These are phyloP conservation scores for Silurus lanzhouensis DNA, from an alignment of 2,797 vertebrate species.

Conservation along the genomic window DNA sequence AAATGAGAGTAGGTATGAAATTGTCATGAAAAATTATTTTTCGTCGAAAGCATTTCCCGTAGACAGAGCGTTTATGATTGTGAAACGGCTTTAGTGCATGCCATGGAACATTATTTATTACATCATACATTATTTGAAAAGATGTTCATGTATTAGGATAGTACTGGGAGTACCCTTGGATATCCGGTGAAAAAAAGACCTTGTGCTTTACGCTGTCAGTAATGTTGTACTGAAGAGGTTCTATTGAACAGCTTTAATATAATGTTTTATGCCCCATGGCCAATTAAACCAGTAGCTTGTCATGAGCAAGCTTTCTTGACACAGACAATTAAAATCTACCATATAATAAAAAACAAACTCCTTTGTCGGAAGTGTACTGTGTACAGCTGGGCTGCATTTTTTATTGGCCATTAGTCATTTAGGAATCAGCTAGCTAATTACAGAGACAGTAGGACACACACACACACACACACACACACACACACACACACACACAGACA, in stretches of 20 bases:
- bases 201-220: not conserved
- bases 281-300: not conserved
- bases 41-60: not conserved
- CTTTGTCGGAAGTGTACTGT: conserved; percentile 5
- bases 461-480: conserved; percentile 18
- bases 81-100: not conserved
- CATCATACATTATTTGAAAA: not conserved
- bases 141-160: not conserved
- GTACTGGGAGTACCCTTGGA: not conserved
- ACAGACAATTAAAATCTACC: not conserved
- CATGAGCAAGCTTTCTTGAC: not conserved
- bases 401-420: conserved; percentile 13
- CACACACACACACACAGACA: not conserved
- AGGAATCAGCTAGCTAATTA: conserved; percentile 15
- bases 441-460: conserved; percentile 25
- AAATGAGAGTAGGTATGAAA: not conserved
- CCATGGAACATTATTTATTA: not conserved
- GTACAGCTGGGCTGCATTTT: not conserved
- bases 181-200: too few relatives aligned
- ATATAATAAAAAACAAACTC: not conserved
- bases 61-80: not conserved
- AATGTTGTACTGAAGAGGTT: not conserved
- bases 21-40: not conserved
- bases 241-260: not conserved
- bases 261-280: not conserved